These are phyloP conservation scores for Poliocrania exsul DNA, from an alignment of 2,797 vertebrate genomes.

Conservation along the genomic window DNA sequence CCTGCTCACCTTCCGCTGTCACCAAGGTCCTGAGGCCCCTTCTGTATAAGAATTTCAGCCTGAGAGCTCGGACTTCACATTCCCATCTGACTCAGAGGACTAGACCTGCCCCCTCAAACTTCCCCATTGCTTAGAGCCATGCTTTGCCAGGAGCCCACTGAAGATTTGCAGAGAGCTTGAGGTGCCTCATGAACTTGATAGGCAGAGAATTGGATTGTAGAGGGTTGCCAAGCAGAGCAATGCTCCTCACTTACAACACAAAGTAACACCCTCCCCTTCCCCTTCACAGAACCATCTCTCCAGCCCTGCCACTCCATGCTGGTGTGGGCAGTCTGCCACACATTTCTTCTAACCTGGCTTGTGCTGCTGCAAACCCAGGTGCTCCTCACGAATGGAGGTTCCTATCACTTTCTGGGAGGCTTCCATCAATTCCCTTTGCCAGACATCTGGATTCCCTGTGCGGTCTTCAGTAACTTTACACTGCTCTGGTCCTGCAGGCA, in stretches of 20 bases:
- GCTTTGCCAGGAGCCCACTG: not conserved
- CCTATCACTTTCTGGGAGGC: not conserved
- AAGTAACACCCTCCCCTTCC: not conserved
- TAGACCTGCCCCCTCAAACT: not conserved
- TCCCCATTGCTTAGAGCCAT: not conserved
- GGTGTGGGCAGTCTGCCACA: accelerated
- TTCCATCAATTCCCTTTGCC: not conserved
- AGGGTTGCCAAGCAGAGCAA: not conserved
- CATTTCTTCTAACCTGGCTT: not conserved
- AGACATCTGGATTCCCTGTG: not conserved
- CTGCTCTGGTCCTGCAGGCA: not conserved
- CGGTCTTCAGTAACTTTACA: not conserved
- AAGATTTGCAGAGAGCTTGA: not conserved
- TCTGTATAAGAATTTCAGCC: not conserved
- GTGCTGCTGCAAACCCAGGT: not conserved
- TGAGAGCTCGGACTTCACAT: not conserved
- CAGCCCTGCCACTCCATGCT: accelerated
- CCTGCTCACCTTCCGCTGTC: not conserved
- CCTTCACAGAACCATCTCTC: accelerated
- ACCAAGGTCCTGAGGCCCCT: not conserved
- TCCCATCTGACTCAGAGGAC: not conserved
- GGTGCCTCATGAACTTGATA: not conserved
- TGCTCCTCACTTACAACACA: not conserved
- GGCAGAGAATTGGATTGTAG: not conserved
- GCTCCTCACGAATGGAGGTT: accelerated